A percentile compares a stretch with the other conserved stretches of the same genome.
Conservation (phyloP, 53 echinoderm and acorn worm species). For the Apostichopus leukothele region DNA sequence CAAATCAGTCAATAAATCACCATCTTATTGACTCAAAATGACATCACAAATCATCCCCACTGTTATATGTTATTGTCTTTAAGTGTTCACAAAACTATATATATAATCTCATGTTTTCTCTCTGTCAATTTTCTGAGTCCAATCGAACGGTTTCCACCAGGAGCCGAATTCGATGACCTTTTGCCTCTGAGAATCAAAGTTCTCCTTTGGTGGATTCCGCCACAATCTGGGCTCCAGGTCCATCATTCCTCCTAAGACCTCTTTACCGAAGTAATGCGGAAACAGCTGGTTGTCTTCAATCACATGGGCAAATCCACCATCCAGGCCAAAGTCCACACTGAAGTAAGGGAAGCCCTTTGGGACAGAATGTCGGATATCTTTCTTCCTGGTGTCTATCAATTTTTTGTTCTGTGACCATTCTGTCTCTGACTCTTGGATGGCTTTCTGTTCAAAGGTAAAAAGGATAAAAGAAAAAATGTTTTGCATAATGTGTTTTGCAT, state of each 20-base stretch:
- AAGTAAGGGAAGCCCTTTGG: conserved; percentile 96
- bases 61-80: no score
- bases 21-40: no score
- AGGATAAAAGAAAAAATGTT: no score
- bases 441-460: conserved; percentile 66
- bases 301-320: conserved; percentile 98
- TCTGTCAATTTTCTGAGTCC: conserved; percentile 87
- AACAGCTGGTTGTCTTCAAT: conserved; percentile 91
- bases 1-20: no score
- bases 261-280: conserved; percentile 99
- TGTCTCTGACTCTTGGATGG: conserved; percentile 90
- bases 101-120: conserved; percentile 44
- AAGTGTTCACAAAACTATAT: not conserved
- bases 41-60: no score
- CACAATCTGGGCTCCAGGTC: conserved; percentile 89
- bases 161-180: conserved; percentile 84
- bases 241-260: conserved; percentile 89
- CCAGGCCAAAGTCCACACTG: conserved; percentile 97
- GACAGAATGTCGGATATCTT: conserved; percentile 78
- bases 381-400: conserved; percentile 91
- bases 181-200: conserved; percentile 84
- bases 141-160: conserved; percentile 97
- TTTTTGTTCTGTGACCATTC: conserved; percentile 99
- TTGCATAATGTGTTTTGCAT: no score
- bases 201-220: conserved; percentile 86